Base-by-base conservation (phyloP, 2,888 invertebrate species). In the Podotricha telesiphe region DNA sequence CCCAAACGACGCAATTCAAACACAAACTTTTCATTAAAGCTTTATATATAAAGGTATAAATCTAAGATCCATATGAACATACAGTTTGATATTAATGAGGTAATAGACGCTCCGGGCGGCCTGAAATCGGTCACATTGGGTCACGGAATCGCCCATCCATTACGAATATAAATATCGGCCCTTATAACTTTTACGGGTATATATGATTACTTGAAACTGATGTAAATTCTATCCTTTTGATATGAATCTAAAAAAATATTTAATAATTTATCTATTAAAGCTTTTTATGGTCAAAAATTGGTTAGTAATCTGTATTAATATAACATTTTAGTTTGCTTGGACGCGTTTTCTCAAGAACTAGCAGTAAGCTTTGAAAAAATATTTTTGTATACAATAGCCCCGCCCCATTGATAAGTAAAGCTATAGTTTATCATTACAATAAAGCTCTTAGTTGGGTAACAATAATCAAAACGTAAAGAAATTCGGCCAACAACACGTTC, bases 11-110 rank as follows among this genome's bases (percentile, higher is more conserved):
- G 13, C 11, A 1, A 1, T 13, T 42, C 13, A 42, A 13, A 42
- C 1, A 13, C 2, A 42, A 13, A 1, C 8, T 10, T 37, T 37
- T 20, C 17, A 11, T 50, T 19, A 50, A 50, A 50, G 13, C 22
- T 28, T 7, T 34, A 53, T n/a, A 28, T n/a, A 28, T n/a, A 34
- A 28, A 7, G 5, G n/a, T 22, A 42, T 22, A 42, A 58, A 42
- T 42, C n/a, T 42, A 20, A 42, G 10, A 15, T 58, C 58, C 42
- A 40, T 20, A 42, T 42, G 20, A 22, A 42, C 42, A 83, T 82
- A 81, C 78, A 79, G 77, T 81, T 83, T 85, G 85, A 85, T 86
- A 88, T 87, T 88, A 87, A 89, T 87, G 87, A 86, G 85, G 81
- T 84, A 85, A 86, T 86, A 82, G 82, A 76, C 81, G 81, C 80